These are phyloP conservation scores for Scomberomorus guttatus DNA, from an alignment of 2,797 vertebrate species.

Conservation along the genomic window DNA sequence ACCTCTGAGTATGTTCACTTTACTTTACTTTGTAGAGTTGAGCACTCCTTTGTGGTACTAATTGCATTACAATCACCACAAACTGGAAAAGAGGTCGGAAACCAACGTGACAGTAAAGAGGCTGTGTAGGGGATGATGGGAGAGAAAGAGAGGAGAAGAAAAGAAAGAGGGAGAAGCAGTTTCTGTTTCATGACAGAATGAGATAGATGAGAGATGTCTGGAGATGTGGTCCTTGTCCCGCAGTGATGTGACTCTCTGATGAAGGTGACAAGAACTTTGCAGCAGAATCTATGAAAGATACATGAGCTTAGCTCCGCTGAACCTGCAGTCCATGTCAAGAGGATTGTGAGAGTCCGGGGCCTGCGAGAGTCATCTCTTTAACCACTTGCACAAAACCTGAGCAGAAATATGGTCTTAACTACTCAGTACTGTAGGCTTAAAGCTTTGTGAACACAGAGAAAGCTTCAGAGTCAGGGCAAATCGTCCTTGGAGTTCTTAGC, in stretches of 20 bases:
- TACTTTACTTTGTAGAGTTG: not conserved
- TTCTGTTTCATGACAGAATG: conserved; percentile 2
- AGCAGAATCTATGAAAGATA: conserved; percentile 66
- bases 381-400: conserved; percentile 7
- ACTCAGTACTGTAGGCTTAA: conserved; percentile 8
- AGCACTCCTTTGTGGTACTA: not conserved
- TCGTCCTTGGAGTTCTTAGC: not conserved
- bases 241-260: conserved; percentile 38
- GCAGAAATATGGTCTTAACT: conserved; percentile 24
- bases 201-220: conserved; percentile 12
- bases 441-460: not conserved
- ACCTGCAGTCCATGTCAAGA: conserved; percentile 42
- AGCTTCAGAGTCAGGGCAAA: not conserved
- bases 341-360: conserved; percentile 21
- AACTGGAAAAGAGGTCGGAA: not conserved
- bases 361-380: conserved; percentile 34
- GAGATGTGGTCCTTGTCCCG: conserved; percentile 32
- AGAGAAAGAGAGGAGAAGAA: not conserved
- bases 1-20: not conserved
- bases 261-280: conserved; percentile 53
- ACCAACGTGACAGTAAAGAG: not conserved
- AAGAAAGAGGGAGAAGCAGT: not conserved
- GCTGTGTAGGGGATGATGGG: not conserved
- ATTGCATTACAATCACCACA: not conserved
- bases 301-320: conserved; percentile 56